Evolutionary conservation across 1,140 invertebrate genomes (phyloP), one percentile per base, ranked within the genome.

Genomic region (Sitobion miscanthi): DNA sequence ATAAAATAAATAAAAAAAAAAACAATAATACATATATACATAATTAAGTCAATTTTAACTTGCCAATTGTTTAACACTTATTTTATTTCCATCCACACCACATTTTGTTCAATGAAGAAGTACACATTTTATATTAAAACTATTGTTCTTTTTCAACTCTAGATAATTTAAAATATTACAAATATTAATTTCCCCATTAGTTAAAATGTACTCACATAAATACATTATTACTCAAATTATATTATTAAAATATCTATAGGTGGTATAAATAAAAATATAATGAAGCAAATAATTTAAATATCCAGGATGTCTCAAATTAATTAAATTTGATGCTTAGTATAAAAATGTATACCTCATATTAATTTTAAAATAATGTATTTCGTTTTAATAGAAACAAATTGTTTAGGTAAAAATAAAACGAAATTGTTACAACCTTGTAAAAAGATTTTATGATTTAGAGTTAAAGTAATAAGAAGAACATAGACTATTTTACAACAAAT

Each of bases 131-230:
- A 62, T 62, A 57, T 57, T 57, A 90, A 89, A 90, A 23, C 3
- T 52, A 62, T 62, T 90, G 49, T 62, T 23, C 21, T 62, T 90
- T 57, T 90, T 90, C 54, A 45, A 45, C 69, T 90, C 54, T 69
- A 69, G 25, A 90, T 90, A 45, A 69, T 69, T 90, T 69, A 69
- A 62, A 90, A 90, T 69, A 90, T 69, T 90, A 62, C 23, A 90
- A 69, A 30, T 69, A 69, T 69, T 69, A 62, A 69, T 90, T 35
- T 69, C 45, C 3, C 11, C 17, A 21, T 14, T 1, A 42, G 21
- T 45, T 62, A 8, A 90, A 90, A 42, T 90, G 11, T 57, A 42
- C 49, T 9, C 9, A 20, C 11, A 87, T 49, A 4, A 87, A 87
- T 49, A 47, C 14, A 49, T 20, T 8, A 4, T 52, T 87, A n/a